These are phyloP conservation scores for Sylvilagus bachmani DNA, from an alignment of 2,113 vertebrate species.

Conservation along the genomic window DNA sequence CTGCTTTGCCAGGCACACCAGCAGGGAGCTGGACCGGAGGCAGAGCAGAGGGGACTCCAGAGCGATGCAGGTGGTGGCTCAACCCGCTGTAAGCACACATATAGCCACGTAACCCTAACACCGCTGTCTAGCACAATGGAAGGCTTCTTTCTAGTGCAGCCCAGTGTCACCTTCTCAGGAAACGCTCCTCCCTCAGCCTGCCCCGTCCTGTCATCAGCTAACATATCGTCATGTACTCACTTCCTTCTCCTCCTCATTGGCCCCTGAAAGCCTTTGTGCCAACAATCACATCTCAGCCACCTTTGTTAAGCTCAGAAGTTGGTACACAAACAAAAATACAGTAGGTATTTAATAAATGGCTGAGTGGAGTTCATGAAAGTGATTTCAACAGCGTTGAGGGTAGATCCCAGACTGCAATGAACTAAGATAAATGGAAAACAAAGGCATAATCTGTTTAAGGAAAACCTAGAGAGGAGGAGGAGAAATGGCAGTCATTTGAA, in stretches of 20 bases:
- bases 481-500: background rate
- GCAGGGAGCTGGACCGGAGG: too few relatives aligned
- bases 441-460: too few relatives aligned
- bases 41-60: too few relatives aligned
- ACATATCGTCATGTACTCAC: background rate
- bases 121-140: background rate
- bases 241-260: background rate
- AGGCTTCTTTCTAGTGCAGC: background rate
- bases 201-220: background rate
- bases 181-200: background rate
- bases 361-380: background rate
- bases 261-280: background rate
- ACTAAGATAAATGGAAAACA: background rate
- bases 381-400: background rate
- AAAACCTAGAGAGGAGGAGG: background rate
- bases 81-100: background rate
- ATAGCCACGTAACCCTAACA: background rate
- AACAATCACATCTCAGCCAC: background rate
- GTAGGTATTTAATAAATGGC: background rate
- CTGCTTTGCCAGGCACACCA: too few relatives aligned
- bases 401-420: background rate
- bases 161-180: background rate
- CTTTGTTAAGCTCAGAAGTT: slow-evolving; percentile 2
- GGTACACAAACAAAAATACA: background rate
- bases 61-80: too few relatives aligned